phyloP scores from a whole-genome alignment of 2,888 invertebrate species.

The Athripsodes cinereus region DNA sequence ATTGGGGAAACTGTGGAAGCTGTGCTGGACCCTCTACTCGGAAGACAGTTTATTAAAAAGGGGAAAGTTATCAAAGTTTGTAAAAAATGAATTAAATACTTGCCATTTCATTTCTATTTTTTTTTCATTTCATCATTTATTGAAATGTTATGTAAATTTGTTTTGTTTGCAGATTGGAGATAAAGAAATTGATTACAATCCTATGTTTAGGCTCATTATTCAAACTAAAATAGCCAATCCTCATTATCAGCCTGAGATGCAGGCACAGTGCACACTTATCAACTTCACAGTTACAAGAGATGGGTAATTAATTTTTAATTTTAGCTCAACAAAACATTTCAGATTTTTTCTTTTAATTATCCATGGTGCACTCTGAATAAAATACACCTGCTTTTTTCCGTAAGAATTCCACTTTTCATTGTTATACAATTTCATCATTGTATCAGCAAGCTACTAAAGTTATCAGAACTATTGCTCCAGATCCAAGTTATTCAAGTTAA shows the following conservation, averaged over 20 bases:
- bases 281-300: slow-evolving; percentile 94
- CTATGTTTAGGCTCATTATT: slow-evolving; percentile 73
- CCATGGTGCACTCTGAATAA: too few relatives aligned
- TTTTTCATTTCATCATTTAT: too few relatives aligned
- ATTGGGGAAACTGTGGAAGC: slow-evolving; percentile 87
- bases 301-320: too few relatives aligned
- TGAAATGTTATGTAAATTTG: not conserved
- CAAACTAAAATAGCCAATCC: slow-evolving; percentile 95
- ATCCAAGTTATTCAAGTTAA: too few relatives aligned
- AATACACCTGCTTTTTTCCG: too few relatives aligned
- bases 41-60: slow-evolving; percentile 82
- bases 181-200: slow-evolving; percentile 84
- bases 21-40: slow-evolving; percentile 82
- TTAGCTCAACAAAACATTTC: too few relatives aligned
- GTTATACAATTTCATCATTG: not conserved
- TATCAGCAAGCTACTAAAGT: not conserved
- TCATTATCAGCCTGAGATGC: slow-evolving; percentile 95
- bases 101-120: too few relatives aligned
- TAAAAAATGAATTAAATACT: too few relatives aligned
- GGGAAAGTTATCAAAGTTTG: slow-evolving; percentile 62
- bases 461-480: too few relatives aligned
- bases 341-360: too few relatives aligned
- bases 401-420: too few relatives aligned
- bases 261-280: slow-evolving; percentile 91
- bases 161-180: slow-evolving; percentile 68